Percentiles rank a stretch among this genome's conserved stretches.
Conservation (phyloP, 1,140 invertebrate species). For the Magallana gigas region DNA sequence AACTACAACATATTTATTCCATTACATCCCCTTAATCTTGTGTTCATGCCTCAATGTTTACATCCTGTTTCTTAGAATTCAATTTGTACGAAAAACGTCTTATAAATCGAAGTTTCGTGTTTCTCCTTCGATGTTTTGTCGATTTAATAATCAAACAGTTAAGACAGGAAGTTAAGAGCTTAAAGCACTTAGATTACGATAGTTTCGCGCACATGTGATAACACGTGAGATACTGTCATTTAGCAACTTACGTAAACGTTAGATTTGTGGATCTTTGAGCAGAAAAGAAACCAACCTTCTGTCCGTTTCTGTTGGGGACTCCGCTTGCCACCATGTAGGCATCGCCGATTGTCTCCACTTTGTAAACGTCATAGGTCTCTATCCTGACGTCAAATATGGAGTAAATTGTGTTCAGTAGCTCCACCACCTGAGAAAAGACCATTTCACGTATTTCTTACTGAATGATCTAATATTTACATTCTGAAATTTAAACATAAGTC, state of each 20-base stretch:
- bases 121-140: too few relatives aligned
- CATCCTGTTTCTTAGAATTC: not conserved
- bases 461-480: too few relatives aligned
- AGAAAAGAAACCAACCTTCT: conserved; percentile 52
- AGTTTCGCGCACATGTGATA: too few relatives aligned
- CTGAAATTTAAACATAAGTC: too few relatives aligned
- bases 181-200: too few relatives aligned
- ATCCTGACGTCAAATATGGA: conserved; percentile 71
- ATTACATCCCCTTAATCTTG: not conserved
- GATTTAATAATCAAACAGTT: too few relatives aligned
- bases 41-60: not conserved
- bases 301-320: conserved; percentile 64
- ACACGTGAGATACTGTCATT: too few relatives aligned
- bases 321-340: conserved; percentile 76
- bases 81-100: too few relatives aligned
- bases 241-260: too few relatives aligned
- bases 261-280: too few relatives aligned
- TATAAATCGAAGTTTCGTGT: too few relatives aligned
- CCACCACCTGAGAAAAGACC: conserved; percentile 80
- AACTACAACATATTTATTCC: not conserved
- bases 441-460: not conserved
- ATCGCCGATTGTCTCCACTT: conserved; percentile 77
- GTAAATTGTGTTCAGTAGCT: conserved; percentile 72
- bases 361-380: conserved; percentile 75
- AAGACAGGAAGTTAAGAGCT: too few relatives aligned